Evolutionary conservation across 2,113 vertebrate species (phyloP), one percentile per base, ranked within the genome.

Genomic region (Puma concolor): DNA sequence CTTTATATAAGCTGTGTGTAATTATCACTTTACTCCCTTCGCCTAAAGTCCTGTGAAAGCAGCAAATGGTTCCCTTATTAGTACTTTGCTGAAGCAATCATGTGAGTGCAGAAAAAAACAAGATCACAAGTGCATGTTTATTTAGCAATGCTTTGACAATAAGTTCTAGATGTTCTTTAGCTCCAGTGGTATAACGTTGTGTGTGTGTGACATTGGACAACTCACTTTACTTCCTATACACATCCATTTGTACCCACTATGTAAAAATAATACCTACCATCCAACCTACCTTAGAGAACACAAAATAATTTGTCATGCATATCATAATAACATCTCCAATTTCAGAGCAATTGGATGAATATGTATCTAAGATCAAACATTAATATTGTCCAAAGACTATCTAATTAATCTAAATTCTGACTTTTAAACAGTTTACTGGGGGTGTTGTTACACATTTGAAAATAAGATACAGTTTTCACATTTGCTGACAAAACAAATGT

Each of bases 401-500:
- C 1, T 69, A 94, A 33, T 92, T 93, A 63, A 21, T 66, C 15
- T 9, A 89, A 80, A 83, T 84, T 81, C 48, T 95, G 87, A 82
- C 0, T 82, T 71, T 60, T 82, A 95, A 98, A 98, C 98, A 93
- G 97, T 95, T 97, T 97, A 98, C 12, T 97, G 96, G 89, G 91
- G 98, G 69, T 81, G 29, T 27, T 85, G 16, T 21, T 67, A 41
- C 7, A 41, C 21, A 67, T 94, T 98, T 98, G 95, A 98, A 98
- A 98, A 98, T 3, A 52, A 77, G 96, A 90, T 98, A 96, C 76
- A 97, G 94, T 98, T 98, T 99, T 98, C 91, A 88, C 93, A 80
- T 82, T 97, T 91, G 96, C 92, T 98, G 96, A 92, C 98, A 97
- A 98, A 98, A 98, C 96, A 98, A 94, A 95, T 95, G 87, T 93